phyloP scores from a whole-genome alignment of 2,797 vertebrate genomes.

The Synanceia verrucosa region DNA sequence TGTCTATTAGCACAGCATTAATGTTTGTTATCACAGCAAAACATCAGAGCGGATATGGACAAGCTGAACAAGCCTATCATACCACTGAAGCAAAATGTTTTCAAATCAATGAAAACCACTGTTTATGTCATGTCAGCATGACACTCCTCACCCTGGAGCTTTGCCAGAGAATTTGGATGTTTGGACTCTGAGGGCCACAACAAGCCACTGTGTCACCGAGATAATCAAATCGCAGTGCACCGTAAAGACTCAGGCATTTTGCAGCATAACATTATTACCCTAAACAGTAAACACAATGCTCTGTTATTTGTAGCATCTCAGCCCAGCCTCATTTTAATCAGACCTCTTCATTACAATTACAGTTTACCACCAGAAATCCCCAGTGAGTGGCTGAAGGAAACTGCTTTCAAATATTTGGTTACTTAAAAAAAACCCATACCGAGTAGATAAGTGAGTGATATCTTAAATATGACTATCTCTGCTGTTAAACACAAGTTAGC shows the following conservation, averaged over 20 bases:
- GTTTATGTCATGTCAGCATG: constrained; percentile 64
- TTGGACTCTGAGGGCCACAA: constrained; percentile 48
- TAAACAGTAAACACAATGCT: constrained; percentile 43
- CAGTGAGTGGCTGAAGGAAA: not conserved
- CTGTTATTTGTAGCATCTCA: constrained; percentile 13
- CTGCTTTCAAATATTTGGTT: not conserved
- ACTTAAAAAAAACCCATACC: too few species aligned
- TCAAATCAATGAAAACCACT: constrained; percentile 54
- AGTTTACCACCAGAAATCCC: constrained; percentile 25
- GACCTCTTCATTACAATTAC: constrained; percentile 39
- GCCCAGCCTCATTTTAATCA: constrained; percentile 37
- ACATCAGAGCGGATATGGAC: constrained; percentile 19
- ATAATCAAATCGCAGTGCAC: constrained; percentile 59
- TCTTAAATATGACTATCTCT: not conserved
- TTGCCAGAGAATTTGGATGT: constrained; percentile 51
- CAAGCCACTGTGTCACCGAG: constrained; percentile 49
- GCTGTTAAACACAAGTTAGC: not conserved
- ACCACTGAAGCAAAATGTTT: constrained; percentile 57
- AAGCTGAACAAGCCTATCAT: constrained; percentile 45
- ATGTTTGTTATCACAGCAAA: constrained; percentile 20
- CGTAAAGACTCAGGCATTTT: constrained; percentile 44
- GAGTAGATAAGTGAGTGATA: too few species aligned
- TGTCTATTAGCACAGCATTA: constrained; percentile 22
- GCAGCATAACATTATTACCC: constrained; percentile 35
- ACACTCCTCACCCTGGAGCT: constrained; percentile 41